A percentile compares a stretch with the other conserved stretches of the same genome.
These are phyloP conservation scores for Drosophila monieri DNA, from an alignment of 2,888 invertebrate genomes.

Conservation along the genomic window DNA sequence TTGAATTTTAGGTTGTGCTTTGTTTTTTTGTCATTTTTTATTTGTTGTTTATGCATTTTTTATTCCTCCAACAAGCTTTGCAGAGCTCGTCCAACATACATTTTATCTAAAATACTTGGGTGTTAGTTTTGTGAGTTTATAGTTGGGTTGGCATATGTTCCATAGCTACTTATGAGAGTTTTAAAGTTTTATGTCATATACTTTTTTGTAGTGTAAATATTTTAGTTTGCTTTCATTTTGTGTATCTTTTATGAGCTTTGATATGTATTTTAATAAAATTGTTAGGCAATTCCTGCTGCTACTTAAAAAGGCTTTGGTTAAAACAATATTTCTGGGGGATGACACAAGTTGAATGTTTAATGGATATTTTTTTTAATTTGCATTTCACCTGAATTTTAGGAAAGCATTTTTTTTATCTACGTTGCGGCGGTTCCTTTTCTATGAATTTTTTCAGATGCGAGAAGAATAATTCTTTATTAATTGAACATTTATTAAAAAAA, in stretches of 20 bases:
- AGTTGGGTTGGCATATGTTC: slow-evolving; percentile 60
- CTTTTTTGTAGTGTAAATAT: slow-evolving; percentile 36
- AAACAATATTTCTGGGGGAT: slow-evolving; percentile 1
- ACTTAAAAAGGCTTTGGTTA: slow-evolving; percentile 32
- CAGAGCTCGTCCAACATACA: slow-evolving; percentile 50
- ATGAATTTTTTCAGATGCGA: slow-evolving; percentile 7
- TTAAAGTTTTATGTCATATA: slow-evolving; percentile 28
- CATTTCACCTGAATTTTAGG: slow-evolving; percentile 36
- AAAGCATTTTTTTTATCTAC: slow-evolving; percentile 31
- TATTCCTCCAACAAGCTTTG: slow-evolving; percentile 45
- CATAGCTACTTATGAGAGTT: slow-evolving; percentile 44
- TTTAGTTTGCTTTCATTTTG: slow-evolving; percentile 24
- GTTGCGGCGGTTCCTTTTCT: slow-evolving; percentile 30
- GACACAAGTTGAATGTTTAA: too few relatives aligned
- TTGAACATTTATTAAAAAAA: slow-evolving; percentile 43
- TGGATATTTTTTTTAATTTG: neutral
- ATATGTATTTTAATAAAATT: slow-evolving; percentile 72
- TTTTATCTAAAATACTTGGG: slow-evolving; percentile 73
- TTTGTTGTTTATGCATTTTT: slow-evolving; percentile 11
- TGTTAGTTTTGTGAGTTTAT: slow-evolving; percentile 45
- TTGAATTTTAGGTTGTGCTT: slow-evolving; percentile 40
- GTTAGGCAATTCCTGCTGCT: slow-evolving; percentile 72
- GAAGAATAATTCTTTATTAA: slow-evolving; percentile 6
- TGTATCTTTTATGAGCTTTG: slow-evolving; percentile 56
- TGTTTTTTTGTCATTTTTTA: slow-evolving; percentile 4